Evolutionary conservation across 2,113 vertebrate genomes (phyloP), one percentile per base, ranked within the genome.

Genomic region (Myotis lucifugus): DNA sequence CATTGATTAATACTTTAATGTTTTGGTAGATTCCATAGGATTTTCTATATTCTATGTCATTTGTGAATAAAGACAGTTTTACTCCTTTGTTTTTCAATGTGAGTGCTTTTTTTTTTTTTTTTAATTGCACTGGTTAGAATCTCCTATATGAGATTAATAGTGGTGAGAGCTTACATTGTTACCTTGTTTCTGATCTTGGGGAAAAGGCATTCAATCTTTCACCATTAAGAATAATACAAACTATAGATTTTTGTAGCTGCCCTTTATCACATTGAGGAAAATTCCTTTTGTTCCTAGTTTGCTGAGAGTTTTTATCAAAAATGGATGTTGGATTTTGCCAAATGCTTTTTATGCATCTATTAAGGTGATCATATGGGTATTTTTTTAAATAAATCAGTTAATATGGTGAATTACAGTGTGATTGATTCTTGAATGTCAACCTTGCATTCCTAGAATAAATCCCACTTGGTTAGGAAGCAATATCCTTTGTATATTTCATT

Each of bases 401-500:
- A 84, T 54, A 64, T 81, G 13, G 11, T 86, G 23, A 93, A 42
- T 93, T 96, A 66, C 14, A 85, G 23, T 90, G 23, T 90, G 61
- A 74, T 79, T 61, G 64, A 67, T 67, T 85, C 42, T 90, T 83
- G 25, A 86, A 42, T 21, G 25, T 50, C 29, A 50, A 66, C 15
- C 13, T 72, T 88, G 23, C 42, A 48, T 95, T 95, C 32, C 56
- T 91, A 5, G 18, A 9, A 67, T 77, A 93, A 95, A 59, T 8
- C 40, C 7, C 27, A 67, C 50, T 85, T 93, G 34, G 27, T 88
- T 34, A 73, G 42, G 8, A 86, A 93, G 18, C 25, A 76, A 13
- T 79, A 84, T 18, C 23, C 21, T 86, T 92, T 77, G 88, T 88
- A 50, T 52, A 21, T 91, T 93, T 93, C 77, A 1, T 86, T 95